Conservation (phyloP, 2,888 invertebrate species). For the Cheilosia scutellata region DNA sequence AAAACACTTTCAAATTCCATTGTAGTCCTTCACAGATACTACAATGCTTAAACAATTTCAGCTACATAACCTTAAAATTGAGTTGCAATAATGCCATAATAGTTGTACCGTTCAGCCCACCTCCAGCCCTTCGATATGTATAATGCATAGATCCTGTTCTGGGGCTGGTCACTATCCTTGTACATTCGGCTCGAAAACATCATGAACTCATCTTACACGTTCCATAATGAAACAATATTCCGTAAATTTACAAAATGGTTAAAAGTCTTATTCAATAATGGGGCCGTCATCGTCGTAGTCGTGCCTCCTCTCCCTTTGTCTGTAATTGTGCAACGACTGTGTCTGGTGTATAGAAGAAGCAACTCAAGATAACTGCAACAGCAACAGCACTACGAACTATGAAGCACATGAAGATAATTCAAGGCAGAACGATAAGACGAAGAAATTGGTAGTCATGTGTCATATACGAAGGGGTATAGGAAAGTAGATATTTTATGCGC, state of each 20-base stretch:
- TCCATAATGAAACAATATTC: slow-evolving; percentile 69
- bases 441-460: slow-evolving; percentile 63
- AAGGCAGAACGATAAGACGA: slow-evolving; percentile 64
- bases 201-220: slow-evolving; percentile 53
- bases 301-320: neutral
- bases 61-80: slow-evolving; percentile 64
- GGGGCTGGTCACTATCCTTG: slow-evolving; percentile 23
- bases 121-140: neutral
- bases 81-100: slow-evolving; percentile 64
- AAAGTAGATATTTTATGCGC: slow-evolving; percentile 64
- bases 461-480: slow-evolving; percentile 40
- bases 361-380: neutral
- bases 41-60: slow-evolving; percentile 54
- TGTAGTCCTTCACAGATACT: slow-evolving; percentile 20
- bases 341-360: slow-evolving; percentile 5
- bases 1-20: slow-evolving; percentile 61
- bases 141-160: slow-evolving; percentile 11
- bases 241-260: slow-evolving; percentile 72
- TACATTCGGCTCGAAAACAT: slow-evolving; percentile 31
- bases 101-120: slow-evolving; percentile 14
- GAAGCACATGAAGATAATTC: slow-evolving; percentile 31
- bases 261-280: slow-evolving; percentile 70
- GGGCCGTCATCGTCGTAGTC: neutral
- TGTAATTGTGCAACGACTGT: neutral
- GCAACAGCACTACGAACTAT: neutral